These are phyloP conservation scores for Drosophila eugracilis DNA, from an alignment of 1,140 invertebrate species.

Conservation along the genomic window DNA sequence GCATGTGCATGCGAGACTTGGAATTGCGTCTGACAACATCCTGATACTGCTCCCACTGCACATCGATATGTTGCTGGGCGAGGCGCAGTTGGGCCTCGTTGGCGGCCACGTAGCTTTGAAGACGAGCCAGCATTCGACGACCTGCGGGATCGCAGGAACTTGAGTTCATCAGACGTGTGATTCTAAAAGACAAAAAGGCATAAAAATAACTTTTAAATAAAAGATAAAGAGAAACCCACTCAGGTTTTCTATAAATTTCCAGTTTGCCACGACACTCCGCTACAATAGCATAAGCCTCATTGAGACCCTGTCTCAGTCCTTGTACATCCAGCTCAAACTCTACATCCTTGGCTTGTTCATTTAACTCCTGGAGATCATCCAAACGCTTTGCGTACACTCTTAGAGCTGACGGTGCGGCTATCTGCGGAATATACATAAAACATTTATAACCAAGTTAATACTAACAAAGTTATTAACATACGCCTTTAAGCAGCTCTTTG, in stretches of 20 bases:
- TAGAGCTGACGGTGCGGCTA: constrained; percentile 86
- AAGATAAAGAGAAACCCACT: constrained; percentile 80
- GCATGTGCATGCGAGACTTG: constrained; percentile 85
- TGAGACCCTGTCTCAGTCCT: constrained; percentile 86
- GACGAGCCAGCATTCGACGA: constrained; percentile 86
- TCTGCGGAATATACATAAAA: constrained; percentile 52
- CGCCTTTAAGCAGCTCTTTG: constrained; percentile 85
- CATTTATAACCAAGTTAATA: not conserved
- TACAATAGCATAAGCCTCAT: constrained; percentile 88
- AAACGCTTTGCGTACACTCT: constrained; percentile 84
- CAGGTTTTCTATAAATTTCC: constrained; percentile 85
- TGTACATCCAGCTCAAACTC: constrained; percentile 78
- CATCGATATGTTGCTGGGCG: constrained; percentile 86
- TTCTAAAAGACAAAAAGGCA: constrained; percentile 27
- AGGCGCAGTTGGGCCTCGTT: constrained; percentile 87
- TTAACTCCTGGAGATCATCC: constrained; percentile 86
- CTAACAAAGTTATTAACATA: constrained; percentile 51
- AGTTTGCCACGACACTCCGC: constrained; percentile 87
- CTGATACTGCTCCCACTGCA: constrained; percentile 87
- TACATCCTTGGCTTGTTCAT: constrained; percentile 85
- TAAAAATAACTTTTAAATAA: not conserved
- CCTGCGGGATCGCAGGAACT: constrained; percentile 85
- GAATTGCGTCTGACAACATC: constrained; percentile 85
- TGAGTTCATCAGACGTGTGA: constrained; percentile 65
- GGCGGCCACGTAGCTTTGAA: constrained; percentile 87